These are phyloP conservation scores for Amphibalanus amphitrite DNA, from an alignment of 1,140 invertebrate genomes.

Conservation along the genomic window DNA sequence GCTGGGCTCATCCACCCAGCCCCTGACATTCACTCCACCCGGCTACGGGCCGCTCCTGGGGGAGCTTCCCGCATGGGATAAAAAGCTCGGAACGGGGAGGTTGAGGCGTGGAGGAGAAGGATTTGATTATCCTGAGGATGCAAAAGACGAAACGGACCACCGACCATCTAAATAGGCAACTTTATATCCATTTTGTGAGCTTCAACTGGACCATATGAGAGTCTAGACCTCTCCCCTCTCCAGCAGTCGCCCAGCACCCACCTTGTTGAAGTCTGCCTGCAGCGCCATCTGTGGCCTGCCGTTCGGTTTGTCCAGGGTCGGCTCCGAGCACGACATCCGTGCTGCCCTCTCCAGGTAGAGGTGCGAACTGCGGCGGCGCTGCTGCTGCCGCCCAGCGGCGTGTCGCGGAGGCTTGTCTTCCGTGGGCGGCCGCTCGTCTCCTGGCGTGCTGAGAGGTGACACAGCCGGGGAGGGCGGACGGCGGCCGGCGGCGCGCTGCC, in stretches of 20 bases:
- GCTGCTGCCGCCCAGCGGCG: background rate
- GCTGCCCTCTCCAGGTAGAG: background rate
- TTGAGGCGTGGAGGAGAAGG: too few species aligned
- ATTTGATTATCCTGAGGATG: too few species aligned
- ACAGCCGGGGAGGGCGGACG: background rate
- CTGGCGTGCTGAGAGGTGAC: background rate
- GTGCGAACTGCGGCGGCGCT: background rate
- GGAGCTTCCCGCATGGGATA: too few species aligned
- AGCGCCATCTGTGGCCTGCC: background rate
- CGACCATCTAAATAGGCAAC: too few species aligned
- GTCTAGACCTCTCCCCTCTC: too few species aligned
- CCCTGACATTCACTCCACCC: too few species aligned
- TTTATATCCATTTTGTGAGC: too few species aligned
- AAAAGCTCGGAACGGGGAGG: too few species aligned
- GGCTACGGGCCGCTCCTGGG: too few species aligned
- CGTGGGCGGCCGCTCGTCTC: background rate
- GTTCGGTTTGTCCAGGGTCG: background rate
- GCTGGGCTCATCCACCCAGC: too few species aligned
- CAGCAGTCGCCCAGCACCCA: background rate
- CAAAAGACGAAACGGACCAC: too few species aligned
- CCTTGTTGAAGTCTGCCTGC: background rate
- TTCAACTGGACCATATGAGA: too few species aligned
- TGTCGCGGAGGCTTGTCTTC: background rate
- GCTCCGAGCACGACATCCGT: background rate
- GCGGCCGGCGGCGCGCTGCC: background rate